Conservation (phyloP, 2,888 invertebrate species). For the Drosophila mettleri region DNA sequence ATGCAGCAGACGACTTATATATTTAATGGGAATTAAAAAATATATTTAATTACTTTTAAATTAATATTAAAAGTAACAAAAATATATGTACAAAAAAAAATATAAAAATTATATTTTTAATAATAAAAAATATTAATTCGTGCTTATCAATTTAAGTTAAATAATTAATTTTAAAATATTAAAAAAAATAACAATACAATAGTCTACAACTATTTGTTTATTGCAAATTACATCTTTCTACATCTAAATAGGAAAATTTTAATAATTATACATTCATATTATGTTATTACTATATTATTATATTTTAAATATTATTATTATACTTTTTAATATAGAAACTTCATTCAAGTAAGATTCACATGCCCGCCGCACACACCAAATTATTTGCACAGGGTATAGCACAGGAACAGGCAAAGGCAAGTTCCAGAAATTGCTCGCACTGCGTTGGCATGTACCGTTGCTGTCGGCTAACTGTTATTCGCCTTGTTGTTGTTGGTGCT, state of each 20-base stretch:
- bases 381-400: slow-evolving; percentile 31
- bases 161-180: background rate
- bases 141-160: too few relatives aligned
- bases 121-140: too few relatives aligned
- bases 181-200: background rate
- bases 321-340: too few relatives aligned
- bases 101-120: too few relatives aligned
- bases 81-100: too few relatives aligned
- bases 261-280: background rate
- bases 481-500: background rate
- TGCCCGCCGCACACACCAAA: background rate
- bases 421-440: slow-evolving; percentile 68
- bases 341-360: too few relatives aligned
- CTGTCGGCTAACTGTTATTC: slow-evolving; percentile 7
- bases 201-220: background rate
- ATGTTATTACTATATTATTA: background rate
- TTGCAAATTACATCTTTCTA: background rate
- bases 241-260: background rate
- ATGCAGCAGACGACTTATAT: too few relatives aligned
- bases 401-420: slow-evolving; percentile 39
- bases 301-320: too few relatives aligned
- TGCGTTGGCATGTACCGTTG: slow-evolving; percentile 62
- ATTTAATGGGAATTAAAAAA: too few relatives aligned
- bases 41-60: too few relatives aligned
- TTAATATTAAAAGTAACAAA: too few relatives aligned